phyloP scores from a whole-genome alignment of 2,113 vertebrate species.

The Chaetorhynchus papuensis region DNA sequence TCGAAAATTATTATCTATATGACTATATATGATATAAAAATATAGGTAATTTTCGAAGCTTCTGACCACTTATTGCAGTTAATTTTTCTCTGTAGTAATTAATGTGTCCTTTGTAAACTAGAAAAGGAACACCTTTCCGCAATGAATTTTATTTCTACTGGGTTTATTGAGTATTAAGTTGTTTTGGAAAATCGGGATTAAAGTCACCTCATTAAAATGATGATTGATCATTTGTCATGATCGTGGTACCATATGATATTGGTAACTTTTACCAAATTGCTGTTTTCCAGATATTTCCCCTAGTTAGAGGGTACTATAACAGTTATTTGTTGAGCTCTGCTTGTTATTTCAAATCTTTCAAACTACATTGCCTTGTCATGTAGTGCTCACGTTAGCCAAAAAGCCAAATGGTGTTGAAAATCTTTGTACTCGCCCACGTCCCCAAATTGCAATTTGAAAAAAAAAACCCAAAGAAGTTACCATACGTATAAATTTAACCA shows the following conservation, averaged over 20 bases:
- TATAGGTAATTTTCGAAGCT: not conserved
- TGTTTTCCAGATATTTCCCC: slow-evolving; percentile 6
- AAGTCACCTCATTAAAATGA: slow-evolving; percentile 31
- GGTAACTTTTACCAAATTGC: slow-evolving; percentile 26
- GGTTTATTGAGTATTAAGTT: not conserved
- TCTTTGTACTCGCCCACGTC: not conserved
- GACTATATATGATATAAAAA: not conserved
- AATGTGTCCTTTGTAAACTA: not conserved
- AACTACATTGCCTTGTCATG: not conserved
- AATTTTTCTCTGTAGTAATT: not conserved
- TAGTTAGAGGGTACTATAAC: not conserved
- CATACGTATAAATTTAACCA: not conserved
- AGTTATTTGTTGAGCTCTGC: not conserved
- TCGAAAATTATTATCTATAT: not conserved
- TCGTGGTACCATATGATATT: slow-evolving; percentile 2
- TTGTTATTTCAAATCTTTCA: slow-evolving; percentile 4
- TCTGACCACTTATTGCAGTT: not conserved
- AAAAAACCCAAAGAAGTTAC: not conserved
- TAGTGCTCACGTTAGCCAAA: not conserved
- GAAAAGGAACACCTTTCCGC: not conserved
- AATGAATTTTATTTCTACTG: not conserved
- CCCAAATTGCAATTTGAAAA: not conserved
- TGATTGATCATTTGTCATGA: slow-evolving; percentile 28
- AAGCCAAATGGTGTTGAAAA: slow-evolving; percentile 15
- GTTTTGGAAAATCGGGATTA: not conserved